Base-by-base conservation (phyloP, 1,140 invertebrate species). In the Drosophila persimilis region DNA sequence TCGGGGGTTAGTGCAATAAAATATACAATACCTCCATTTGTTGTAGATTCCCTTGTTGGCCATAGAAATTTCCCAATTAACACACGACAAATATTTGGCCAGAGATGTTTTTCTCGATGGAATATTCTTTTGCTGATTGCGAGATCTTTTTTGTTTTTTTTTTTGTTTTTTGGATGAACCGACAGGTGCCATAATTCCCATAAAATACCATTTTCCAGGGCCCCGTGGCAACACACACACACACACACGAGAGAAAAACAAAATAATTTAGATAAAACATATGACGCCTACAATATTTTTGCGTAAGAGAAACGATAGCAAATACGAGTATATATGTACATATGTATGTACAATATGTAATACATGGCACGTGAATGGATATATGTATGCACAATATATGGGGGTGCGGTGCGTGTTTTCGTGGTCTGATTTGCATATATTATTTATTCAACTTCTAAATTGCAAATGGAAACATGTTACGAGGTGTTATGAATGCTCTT, bases 361-460 rank as follows among this genome's bases (percentile, higher is more conserved):
- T 39, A 39, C 35, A 39, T 13, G 31, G 8, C 1, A 35, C 31
- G 31, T 0, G 31, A 35, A 45, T 57, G 26, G 31, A 48, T 11
- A 31, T 45, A 41, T 50, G 29, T 44, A 9, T 45, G 39, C 39
- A 51, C 13, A 13, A 17, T 9, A 20, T 39, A 29, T 64, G 47
- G 24, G 20, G 44, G 59, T 73, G 63, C 56, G 75, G 11, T 39
- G 9, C 35, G 9, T 39, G 9, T 35, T 39, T 39, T 5, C 3
- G n/a, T 72, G 65, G 58, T 64, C 69, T 62, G 50, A 77, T 85
- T 85, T 62, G 52, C 80, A 86, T 86, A 77, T 45, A 70, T 77
- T 72, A 75, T 72, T 71, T 77, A 77, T 86, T 58, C 77, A 48
- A 77, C 77, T 85, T 80, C 73, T 76, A 86, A 85, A 77, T 81